phyloP scores from a whole-genome alignment of 2,888 invertebrate species.

The Habroteleia sp. region DNA sequence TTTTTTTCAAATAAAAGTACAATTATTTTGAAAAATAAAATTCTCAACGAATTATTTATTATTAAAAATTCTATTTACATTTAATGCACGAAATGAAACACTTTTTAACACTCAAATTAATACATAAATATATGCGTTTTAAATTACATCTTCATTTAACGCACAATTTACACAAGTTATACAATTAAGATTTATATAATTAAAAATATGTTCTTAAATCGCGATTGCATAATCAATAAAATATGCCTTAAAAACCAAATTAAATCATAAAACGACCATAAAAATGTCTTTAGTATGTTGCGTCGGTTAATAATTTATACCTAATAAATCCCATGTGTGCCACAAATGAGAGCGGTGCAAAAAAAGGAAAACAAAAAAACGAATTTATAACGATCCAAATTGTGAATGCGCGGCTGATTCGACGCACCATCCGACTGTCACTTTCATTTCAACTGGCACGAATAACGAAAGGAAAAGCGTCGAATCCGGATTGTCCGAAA shows the following conservation, averaged over 20 bases:
- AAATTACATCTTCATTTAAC: too few relatives aligned
- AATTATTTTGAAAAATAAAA: too few relatives aligned
- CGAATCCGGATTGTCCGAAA: slow-evolving; percentile 32
- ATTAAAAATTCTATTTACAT: too few relatives aligned
- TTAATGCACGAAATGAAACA: too few relatives aligned
- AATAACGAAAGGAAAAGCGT: slow-evolving; percentile 46
- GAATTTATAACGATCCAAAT: slow-evolving; percentile 19
- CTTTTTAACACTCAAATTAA: too few relatives aligned
- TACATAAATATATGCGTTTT: too few relatives aligned
- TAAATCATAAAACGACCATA: slow-evolving; percentile 18
- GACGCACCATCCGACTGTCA: slow-evolving; percentile 31
- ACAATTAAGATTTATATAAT: too few relatives aligned
- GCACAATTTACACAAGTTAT: too few relatives aligned
- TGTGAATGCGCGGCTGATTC: slow-evolving; percentile 1
- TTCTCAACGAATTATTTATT: too few relatives aligned
- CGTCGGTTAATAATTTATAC: slow-evolving; percentile 23
- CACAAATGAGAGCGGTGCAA: slow-evolving; percentile 1
- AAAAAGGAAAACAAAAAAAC: slow-evolving; percentile 15
- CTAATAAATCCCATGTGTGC: slow-evolving; percentile 6
- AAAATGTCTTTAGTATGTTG: slow-evolving; percentile 9
- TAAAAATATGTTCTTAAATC: neutral
- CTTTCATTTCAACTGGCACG: slow-evolving; percentile 40
- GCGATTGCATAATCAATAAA: too few relatives aligned
- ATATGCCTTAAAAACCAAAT: too few relatives aligned
- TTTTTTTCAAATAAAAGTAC: too few relatives aligned